Evolutionary conservation across 2,888 invertebrate genomes (phyloP).

Genomic region (Caenorhabditis doughertyi): DNA sequence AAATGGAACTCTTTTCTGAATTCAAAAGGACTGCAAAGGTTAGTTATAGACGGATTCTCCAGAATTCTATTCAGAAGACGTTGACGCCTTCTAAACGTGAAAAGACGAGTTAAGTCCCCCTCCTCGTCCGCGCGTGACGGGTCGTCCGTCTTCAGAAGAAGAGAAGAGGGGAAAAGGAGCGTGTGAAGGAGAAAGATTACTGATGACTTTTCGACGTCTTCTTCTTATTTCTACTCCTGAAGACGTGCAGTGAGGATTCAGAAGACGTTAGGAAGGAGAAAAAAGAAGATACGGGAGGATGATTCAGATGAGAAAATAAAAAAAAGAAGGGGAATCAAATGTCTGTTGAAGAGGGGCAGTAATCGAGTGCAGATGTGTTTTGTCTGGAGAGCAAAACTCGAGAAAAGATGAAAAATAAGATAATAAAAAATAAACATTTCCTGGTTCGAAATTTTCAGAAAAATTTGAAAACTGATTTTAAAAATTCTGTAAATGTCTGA

Average conservation of each 20-base stretch:
- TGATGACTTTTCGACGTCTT: conserved; percentile 30
- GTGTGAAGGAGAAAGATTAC: conserved; percentile 35
- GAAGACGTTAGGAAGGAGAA: conserved; percentile 17
- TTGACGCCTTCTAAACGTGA: conserved; percentile 5
- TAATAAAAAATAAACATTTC: not conserved
- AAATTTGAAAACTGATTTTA: no score
- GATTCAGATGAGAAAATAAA: conserved; percentile 22
- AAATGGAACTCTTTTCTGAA: not conserved
- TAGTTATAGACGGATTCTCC: not conserved
- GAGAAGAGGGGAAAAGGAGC: conserved; percentile 1
- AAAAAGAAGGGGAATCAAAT: conserved; percentile 36
- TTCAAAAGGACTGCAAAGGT: not conserved
- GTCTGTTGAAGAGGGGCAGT: conserved; percentile 24
- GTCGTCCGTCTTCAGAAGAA: no score
- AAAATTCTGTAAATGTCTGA: no score
- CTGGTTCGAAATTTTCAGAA: not conserved
- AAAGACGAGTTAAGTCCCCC: conserved; percentile 34
- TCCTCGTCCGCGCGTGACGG: no score
- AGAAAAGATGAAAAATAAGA: not conserved
- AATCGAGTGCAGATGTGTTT: conserved; percentile 31
- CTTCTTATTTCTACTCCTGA: not conserved
- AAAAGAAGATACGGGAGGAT: conserved; percentile 23
- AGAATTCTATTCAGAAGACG: conserved; percentile 25
- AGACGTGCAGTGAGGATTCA: conserved; percentile 27
- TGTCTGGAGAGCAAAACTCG: conserved; percentile 22